Evolutionary conservation across 1,140 invertebrate species (phyloP).

Genomic region (Dermatophagoides farinae): DNA sequence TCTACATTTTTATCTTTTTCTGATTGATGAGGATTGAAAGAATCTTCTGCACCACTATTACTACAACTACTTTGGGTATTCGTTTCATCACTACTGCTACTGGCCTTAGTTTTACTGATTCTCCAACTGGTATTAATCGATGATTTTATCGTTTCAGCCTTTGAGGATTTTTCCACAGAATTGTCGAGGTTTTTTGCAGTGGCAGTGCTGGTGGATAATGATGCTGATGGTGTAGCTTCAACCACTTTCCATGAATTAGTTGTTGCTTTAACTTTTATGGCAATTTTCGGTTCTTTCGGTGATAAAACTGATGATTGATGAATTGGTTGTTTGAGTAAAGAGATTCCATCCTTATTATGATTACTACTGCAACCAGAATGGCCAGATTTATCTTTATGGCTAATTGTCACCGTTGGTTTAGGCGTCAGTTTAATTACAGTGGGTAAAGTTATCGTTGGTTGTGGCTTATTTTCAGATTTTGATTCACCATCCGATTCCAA

Average conservation of each 20-base stretch:
- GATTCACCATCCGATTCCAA: not conserved
- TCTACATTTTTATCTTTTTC: not conserved
- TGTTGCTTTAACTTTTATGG: slow-evolving; percentile 20
- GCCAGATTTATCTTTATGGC: not conserved
- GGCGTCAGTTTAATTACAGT: too few relatives aligned
- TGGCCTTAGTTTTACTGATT: not conserved
- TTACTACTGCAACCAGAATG: not conserved
- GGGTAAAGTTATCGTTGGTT: too few relatives aligned
- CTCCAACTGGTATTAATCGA: not conserved
- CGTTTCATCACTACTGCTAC: not conserved
- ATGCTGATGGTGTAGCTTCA: slow-evolving; percentile 18
- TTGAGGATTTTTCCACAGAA: not conserved
- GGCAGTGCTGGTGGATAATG: too few relatives aligned
- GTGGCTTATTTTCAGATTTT: too few relatives aligned
- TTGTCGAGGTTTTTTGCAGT: too few relatives aligned
- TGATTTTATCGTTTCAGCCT: too few relatives aligned
- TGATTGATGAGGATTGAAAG: not conserved
- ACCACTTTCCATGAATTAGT: slow-evolving; percentile 23
- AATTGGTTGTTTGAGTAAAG: not conserved
- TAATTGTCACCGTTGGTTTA: not conserved
- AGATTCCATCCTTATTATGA: not conserved
- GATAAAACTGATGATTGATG: not conserved
- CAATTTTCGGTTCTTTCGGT: not conserved
- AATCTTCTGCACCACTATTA: slow-evolving; percentile 3
- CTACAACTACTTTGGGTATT: not conserved